Conservation (phyloP, 35 echinoderm and acorn worm species). For the Apostichopus californicus region DNA sequence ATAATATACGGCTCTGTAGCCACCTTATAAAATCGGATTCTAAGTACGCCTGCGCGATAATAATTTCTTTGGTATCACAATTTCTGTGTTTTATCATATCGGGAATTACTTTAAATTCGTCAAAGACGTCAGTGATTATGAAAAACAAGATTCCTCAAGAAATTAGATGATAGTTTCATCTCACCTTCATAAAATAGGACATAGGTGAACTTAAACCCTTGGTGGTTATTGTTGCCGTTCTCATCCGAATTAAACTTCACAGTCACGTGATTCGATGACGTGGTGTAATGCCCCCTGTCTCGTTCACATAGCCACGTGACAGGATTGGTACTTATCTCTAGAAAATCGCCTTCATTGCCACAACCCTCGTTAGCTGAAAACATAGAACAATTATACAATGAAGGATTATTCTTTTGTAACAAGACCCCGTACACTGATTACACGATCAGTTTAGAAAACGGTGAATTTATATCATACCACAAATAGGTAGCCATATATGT, state of each 20-base stretch:
- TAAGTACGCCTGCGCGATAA: too few species aligned
- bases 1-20: too few species aligned
- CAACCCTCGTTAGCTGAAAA: slow-evolving; percentile 16
- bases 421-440: neutral
- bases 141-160: too few species aligned
- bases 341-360: slow-evolving; percentile 57
- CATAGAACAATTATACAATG: neutral
- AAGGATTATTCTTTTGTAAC: neutral
- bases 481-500: too few species aligned
- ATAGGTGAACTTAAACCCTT: slow-evolving; percentile 69
- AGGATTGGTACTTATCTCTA: slow-evolving; percentile 38
- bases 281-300: slow-evolving; percentile 57
- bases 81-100: too few species aligned
- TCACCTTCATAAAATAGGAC: slow-evolving; percentile 77
- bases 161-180: neutral
- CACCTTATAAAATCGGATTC: too few species aligned
- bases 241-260: slow-evolving; percentile 61
- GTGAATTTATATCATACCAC: too few species aligned
- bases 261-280: slow-evolving; percentile 8
- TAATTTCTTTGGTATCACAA: too few species aligned
- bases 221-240: slow-evolving; percentile 12
- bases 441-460: neutral
- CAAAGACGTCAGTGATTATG: too few species aligned
- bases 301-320: slow-evolving; percentile 56
- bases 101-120: too few species aligned